These are phyloP conservation scores for Agriopis marginaria DNA, from an alignment of 2,888 invertebrate species.

Conservation along the genomic window DNA sequence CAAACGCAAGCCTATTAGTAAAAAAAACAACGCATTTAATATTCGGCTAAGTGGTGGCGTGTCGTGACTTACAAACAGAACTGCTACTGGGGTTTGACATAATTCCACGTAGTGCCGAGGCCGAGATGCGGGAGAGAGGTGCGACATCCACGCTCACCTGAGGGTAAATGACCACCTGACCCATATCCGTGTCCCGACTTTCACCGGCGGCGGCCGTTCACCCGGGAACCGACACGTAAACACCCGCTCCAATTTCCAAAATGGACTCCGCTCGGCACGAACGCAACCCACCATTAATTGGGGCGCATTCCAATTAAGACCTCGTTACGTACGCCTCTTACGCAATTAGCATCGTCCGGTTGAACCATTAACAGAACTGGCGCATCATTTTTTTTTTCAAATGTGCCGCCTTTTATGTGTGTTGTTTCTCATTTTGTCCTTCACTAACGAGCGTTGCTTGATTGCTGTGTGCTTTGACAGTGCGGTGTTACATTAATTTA, in stretches of 20 bases:
- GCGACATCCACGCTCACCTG: slow-evolving; percentile 67
- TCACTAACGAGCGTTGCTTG: slow-evolving; percentile 38
- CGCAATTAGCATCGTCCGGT: slow-evolving; percentile 76
- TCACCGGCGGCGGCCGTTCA: slow-evolving; percentile 82
- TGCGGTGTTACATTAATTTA: slow-evolving; percentile 7
- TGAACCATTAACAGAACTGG: slow-evolving; percentile 60
- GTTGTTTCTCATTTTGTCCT: slow-evolving; percentile 43
- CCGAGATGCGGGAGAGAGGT: slow-evolving; percentile 53
- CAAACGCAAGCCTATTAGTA: no score
- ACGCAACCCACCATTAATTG: slow-evolving; percentile 77
- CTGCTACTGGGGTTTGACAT: slow-evolving; percentile 57
- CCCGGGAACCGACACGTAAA: slow-evolving; percentile 79
- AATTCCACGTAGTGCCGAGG: slow-evolving; percentile 53
- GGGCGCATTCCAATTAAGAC: slow-evolving; percentile 84
- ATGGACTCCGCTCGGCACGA: slow-evolving; percentile 71
- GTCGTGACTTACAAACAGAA: slow-evolving; percentile 43
- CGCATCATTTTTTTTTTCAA: slow-evolving; percentile 59
- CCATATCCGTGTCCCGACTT: slow-evolving; percentile 80
- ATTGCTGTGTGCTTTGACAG: slow-evolving; percentile 22
- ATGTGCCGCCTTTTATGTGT: slow-evolving; percentile 45
- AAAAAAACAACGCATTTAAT: slow-evolving; percentile 42
- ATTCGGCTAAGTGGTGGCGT: slow-evolving; percentile 39
- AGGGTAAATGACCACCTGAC: slow-evolving; percentile 85
- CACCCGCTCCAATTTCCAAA: slow-evolving; percentile 77
- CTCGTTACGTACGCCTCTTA: slow-evolving; percentile 79